Evolutionary conservation across 1,140 invertebrate species (phyloP).

Genomic region (Pectinophora gossypiella): DNA sequence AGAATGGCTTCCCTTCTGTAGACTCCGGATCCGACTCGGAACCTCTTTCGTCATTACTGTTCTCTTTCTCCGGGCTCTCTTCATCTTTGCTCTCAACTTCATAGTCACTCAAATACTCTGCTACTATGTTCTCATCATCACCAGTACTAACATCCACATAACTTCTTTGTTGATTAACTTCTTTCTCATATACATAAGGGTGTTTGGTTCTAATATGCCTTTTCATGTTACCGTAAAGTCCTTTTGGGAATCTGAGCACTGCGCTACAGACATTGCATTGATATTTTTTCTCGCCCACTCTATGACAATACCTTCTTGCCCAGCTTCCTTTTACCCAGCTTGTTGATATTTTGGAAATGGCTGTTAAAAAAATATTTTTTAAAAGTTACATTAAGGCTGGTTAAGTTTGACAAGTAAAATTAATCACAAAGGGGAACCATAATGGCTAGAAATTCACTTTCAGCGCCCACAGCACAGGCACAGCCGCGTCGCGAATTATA

Average conservation of each 20-base stretch:
- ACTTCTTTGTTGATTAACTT: not conserved
- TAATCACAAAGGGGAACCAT: no score
- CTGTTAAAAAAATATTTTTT: no score
- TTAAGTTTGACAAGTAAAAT: no score
- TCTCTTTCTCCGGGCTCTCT: not conserved
- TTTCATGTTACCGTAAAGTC: slow-evolving; percentile 2
- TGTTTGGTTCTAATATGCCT: slow-evolving; percentile 5
- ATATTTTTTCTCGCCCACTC: not conserved
- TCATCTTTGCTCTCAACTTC: not conserved
- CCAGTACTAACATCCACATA: no score
- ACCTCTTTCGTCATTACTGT: not conserved
- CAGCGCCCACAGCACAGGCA: no score
- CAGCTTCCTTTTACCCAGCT: not conserved
- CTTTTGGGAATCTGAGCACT: not conserved
- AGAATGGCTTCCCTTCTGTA: not conserved
- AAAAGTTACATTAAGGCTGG: no score
- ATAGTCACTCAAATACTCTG: not conserved
- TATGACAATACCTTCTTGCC: not conserved
- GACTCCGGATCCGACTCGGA: not conserved
- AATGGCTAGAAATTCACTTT: no score
- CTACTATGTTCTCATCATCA: not conserved
- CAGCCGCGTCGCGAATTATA: no score
- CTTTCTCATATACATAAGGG: not conserved
- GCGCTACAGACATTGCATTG: not conserved
- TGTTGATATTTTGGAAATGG: not conserved